Percentiles rank a stretch among this genome's conserved stretches.
These are phyloP conservation scores for Iselma pallidipennis DNA, from an alignment of 2,888 invertebrate genomes.

Conservation along the genomic window DNA sequence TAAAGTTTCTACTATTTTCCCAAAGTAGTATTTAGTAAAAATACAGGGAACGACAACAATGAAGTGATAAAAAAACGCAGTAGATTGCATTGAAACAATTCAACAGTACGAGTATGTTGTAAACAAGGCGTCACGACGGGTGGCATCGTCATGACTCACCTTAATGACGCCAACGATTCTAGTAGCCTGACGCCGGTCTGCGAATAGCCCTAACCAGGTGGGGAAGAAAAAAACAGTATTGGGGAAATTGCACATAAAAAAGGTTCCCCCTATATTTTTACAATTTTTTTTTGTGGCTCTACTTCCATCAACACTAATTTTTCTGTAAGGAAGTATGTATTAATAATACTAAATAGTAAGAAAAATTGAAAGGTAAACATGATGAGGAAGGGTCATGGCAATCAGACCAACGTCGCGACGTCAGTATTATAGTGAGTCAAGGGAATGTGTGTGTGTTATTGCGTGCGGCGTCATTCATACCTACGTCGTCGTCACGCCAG, in stretches of 20 bases:
- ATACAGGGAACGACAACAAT: no score
- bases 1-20: no score
- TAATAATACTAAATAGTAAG: not conserved
- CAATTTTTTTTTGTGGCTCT: not conserved
- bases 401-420: slow-evolving; percentile 8
- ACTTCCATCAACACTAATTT: not conserved
- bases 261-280: slow-evolving; percentile 1
- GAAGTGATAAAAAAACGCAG: no score
- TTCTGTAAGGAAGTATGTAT: not conserved
- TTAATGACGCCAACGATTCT: slow-evolving; percentile 20
- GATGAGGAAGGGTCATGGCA: not conserved
- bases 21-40: no score
- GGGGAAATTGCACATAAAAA: slow-evolving; percentile 7
- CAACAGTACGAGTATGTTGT: not conserved
- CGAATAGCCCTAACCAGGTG: slow-evolving; percentile 17
- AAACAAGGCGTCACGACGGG: slow-evolving; percentile 36
- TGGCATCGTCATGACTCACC: slow-evolving; percentile 27
- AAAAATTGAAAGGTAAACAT: not conserved
- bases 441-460: slow-evolving; percentile 38
- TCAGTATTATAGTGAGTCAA: slow-evolving; percentile 21
- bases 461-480: slow-evolving; percentile 54
- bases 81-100: no score
- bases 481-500: slow-evolving; percentile 40
- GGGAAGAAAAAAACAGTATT: slow-evolving; percentile 27
- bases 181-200: slow-evolving; percentile 30